phyloP scores from a whole-genome alignment of 2,797 vertebrate species.

The Darevskia mixta region DNA sequence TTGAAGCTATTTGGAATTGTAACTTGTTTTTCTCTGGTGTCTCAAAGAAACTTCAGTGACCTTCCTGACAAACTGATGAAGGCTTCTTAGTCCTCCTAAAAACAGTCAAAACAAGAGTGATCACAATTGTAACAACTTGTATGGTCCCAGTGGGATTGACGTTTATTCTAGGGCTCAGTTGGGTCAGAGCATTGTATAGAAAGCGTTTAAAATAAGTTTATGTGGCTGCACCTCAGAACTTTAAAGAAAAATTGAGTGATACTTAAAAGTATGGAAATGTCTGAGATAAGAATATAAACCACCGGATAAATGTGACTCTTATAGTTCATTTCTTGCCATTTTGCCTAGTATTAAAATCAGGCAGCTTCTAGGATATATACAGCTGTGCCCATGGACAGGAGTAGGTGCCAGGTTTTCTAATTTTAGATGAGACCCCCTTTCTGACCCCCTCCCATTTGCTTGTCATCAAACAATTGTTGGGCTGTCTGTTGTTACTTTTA shows the following conservation, averaged over 20 bases:
- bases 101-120: conserved; percentile 68
- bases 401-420: not conserved
- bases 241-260: not conserved
- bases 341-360: not conserved
- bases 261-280: not conserved
- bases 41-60: conserved; percentile 66
- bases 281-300: not conserved
- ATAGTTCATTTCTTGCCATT: not conserved
- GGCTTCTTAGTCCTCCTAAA: conserved; percentile 64
- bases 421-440: not conserved
- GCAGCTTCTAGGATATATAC: too few species aligned
- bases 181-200: conserved; percentile 64
- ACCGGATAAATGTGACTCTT: not conserved
- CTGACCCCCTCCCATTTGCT: not conserved
- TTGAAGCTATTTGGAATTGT: not conserved
- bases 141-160: conserved; percentile 67
- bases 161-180: conserved; percentile 61
- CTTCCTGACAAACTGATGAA: conserved; percentile 60
- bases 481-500: too few species aligned
- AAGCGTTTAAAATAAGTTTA: conserved; percentile 68
- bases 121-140: conserved; percentile 69
- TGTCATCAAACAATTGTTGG: too few species aligned
- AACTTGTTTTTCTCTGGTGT: conserved; percentile 9
- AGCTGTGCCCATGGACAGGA: not conserved
- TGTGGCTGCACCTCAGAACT: not conserved